phyloP scores from a whole-genome alignment of 2,888 invertebrate species.

The Amphipyra tragopoginis region DNA sequence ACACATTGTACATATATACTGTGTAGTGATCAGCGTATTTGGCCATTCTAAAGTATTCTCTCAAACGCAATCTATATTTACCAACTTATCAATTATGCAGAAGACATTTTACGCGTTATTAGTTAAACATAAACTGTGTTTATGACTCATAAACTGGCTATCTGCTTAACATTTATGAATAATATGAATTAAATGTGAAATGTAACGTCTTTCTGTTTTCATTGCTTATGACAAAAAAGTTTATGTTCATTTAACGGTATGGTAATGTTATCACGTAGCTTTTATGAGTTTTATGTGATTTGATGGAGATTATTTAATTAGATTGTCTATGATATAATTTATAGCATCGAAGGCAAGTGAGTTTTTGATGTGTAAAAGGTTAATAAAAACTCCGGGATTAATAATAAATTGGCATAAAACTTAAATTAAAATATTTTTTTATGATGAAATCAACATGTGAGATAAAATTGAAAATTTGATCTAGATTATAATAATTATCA shows the following conservation, averaged over 20 bases:
- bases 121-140: constrained; percentile 45
- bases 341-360: background rate
- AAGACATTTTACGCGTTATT: constrained; percentile 47
- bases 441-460: too few relatives aligned
- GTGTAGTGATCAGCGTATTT: too few relatives aligned
- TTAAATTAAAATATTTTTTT: too few relatives aligned
- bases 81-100: constrained; percentile 26
- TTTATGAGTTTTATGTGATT: constrained; percentile 31
- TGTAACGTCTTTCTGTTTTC: constrained; percentile 30
- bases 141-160: constrained; percentile 50
- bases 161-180: constrained; percentile 52
- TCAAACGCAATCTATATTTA: background rate
- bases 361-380: too few relatives aligned
- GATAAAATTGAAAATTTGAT: too few relatives aligned
- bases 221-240: constrained; percentile 26
- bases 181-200: constrained; percentile 46
- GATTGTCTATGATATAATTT: constrained; percentile 7
- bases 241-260: constrained; percentile 24
- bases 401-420: too few relatives aligned
- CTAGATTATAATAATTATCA: too few relatives aligned
- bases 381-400: too few relatives aligned
- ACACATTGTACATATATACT: too few relatives aligned
- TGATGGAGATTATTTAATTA: constrained; percentile 20
- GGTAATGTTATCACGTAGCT: constrained; percentile 1
- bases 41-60: background rate